Base-by-base conservation (phyloP, 2,888 invertebrate species). In the Gryllus longicercus region DNA sequence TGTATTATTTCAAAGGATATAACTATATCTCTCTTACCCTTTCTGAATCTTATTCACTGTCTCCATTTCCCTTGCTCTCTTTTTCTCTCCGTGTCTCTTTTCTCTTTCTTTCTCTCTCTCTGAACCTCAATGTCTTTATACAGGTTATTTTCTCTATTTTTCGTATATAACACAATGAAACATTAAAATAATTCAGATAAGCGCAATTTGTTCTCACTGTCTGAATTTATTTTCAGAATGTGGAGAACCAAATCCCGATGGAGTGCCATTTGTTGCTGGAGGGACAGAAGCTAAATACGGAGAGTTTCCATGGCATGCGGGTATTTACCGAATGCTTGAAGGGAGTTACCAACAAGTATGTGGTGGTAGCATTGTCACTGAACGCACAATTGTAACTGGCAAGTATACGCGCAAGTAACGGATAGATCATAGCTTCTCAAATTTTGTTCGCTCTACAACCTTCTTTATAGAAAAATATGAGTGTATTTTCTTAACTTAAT, bases 221-320 rank as follows among this genome's bases (percentile, higher is more conserved):
- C 16, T 51, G 23, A n/a, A 25, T 38, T n/a, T 50, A 14, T 38
- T 78, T 79, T 78, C 79, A 85, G 85, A 84, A 79, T 85, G 85
- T 80, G 84, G 84, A 11, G 83, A 81, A 78, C 81, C 83, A 18
- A 82, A 83, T 77, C 81, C 85, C 25, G 83, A 83, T 18, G 84
- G 85, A 49, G 83, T 83, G 77, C 83, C 84, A 5, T 81, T 85
- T 51, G 80, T 85, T 51, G 83, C 84, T 21, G 83, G 84, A 49
- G 84, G 84, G 75, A 83, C 83, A 51, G 79, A 82, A 12, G 84
- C 84, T 3, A 82, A 84, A 80, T 78, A 83, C 11, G 84, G 84
- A 0, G 82, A 84, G 51, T 85, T 85, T 79, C 85, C 85, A 11
- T 85, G 85, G 84, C 84, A 85, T 81, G 84, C 83, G 21, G 85